phyloP scores from a whole-genome alignment of 2,113 vertebrate genomes.

The Isurus oxyrinchus region DNA sequence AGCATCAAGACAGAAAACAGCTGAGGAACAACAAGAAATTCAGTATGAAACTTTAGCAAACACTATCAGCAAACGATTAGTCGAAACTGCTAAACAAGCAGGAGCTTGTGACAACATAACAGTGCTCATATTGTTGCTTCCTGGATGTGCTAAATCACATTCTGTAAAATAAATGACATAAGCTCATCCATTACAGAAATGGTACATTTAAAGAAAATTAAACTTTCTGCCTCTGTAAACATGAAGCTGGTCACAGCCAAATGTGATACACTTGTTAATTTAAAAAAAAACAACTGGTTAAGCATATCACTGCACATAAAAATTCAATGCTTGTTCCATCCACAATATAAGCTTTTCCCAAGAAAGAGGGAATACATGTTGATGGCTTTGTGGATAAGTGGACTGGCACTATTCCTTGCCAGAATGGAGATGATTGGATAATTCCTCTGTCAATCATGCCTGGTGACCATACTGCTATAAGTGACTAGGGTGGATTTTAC shows the following conservation, averaged over 20 bases:
- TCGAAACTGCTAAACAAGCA: constrained; percentile 49
- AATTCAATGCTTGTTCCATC: not conserved
- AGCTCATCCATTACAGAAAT: not conserved
- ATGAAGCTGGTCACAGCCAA: not conserved
- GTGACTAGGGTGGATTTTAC: not conserved
- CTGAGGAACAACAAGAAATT: not conserved
- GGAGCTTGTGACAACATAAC: constrained; percentile 58
- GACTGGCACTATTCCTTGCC: not conserved
- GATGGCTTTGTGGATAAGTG: not conserved
- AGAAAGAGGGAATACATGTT: not conserved
- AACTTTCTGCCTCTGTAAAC: not conserved
- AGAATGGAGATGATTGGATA: not conserved
- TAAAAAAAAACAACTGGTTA: not conserved
- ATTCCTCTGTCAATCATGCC: not conserved
- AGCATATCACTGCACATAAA: not conserved
- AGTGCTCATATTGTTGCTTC: constrained; percentile 51
- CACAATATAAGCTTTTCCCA: not conserved
- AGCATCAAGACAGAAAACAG: not conserved
- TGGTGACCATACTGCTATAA: not conserved
- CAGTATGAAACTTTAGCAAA: constrained; percentile 43
- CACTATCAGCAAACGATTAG: constrained; percentile 46
- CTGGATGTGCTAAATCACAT: constrained; percentile 43
- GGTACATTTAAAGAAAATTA: not conserved
- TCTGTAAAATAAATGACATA: not conserved
- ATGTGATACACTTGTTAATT: not conserved